A percentile compares a stretch with the other conserved stretches of the same genome.
Conservation (phyloP, 2,888 invertebrate genomes). For the Aquatica leii region DNA sequence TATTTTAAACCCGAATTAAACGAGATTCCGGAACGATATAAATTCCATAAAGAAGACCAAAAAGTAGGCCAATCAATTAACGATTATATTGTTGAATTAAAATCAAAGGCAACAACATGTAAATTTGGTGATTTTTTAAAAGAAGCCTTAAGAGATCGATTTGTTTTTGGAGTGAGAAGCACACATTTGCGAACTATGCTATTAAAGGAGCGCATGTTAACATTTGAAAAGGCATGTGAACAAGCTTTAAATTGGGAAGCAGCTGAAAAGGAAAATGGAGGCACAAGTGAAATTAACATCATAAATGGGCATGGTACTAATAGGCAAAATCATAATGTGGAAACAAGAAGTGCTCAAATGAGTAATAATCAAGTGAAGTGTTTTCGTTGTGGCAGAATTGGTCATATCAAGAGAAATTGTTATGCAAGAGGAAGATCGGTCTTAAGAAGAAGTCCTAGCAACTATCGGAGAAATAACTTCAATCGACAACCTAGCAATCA, state of each 20-base stretch:
- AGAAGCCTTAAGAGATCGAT: neutral
- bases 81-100: neutral
- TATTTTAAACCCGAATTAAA: constrained; percentile 1
- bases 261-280: neutral
- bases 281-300: neutral
- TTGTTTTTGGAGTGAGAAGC: too few relatives aligned
- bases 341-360: too few relatives aligned
- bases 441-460: neutral
- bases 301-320: neutral
- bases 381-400: constrained; percentile 1
- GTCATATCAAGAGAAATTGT: neutral
- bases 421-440: neutral
- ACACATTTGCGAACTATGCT: too few relatives aligned
- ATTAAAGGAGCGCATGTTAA: constrained; percentile 1
- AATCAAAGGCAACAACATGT: too few relatives aligned
- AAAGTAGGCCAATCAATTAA: constrained; percentile 2
- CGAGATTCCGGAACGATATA: too few relatives aligned
- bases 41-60: constrained; percentile 5
- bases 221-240: too few relatives aligned
- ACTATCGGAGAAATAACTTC: neutral
- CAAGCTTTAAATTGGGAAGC: too few relatives aligned
- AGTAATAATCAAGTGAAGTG: neutral
- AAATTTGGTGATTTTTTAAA: constrained; percentile 1
- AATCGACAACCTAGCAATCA: too few relatives aligned
- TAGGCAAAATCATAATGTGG: neutral